Evolutionary conservation across 2,888 invertebrate genomes (phyloP).

Genomic region (Limnephilus lunatus): DNA sequence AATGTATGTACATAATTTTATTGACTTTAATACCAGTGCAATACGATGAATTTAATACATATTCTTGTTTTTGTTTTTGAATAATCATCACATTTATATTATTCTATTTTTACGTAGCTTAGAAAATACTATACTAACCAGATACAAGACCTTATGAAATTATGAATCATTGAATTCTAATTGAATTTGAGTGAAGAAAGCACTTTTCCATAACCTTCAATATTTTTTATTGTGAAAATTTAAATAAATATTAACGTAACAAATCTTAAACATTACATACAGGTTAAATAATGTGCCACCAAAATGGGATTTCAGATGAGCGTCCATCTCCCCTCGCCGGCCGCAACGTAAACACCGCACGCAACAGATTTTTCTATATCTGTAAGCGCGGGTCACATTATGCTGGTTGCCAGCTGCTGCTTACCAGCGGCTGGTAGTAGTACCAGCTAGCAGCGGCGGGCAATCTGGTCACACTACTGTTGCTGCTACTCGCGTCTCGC

Average conservation of each 20-base stretch:
- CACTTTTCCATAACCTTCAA: not conserved
- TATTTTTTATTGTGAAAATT: not conserved
- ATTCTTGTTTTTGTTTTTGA: not conserved
- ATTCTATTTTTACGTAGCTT: not conserved
- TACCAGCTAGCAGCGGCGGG: no score
- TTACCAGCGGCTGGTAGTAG: no score
- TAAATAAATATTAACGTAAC: not conserved
- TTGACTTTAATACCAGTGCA: not conserved
- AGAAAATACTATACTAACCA: not conserved
- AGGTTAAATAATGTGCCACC: not conserved
- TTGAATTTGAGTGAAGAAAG: not conserved
- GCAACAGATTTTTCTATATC: no score
- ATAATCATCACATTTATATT: not conserved
- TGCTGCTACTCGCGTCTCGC: no score
- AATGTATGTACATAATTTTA: not conserved
- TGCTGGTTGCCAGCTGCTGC: no score
- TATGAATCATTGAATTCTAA: not conserved
- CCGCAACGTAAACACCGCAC: no score
- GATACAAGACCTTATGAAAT: not conserved
- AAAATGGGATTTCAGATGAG: not conserved
- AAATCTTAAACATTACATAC: no score
- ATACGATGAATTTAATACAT: not conserved
- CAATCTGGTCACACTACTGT: no score
- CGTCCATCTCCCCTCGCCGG: no score
- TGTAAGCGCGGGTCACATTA: no score